Evolutionary conservation across 92 coral and sea anemone species (phyloP).

Genomic region (Phenganax stokvisi): DNA sequence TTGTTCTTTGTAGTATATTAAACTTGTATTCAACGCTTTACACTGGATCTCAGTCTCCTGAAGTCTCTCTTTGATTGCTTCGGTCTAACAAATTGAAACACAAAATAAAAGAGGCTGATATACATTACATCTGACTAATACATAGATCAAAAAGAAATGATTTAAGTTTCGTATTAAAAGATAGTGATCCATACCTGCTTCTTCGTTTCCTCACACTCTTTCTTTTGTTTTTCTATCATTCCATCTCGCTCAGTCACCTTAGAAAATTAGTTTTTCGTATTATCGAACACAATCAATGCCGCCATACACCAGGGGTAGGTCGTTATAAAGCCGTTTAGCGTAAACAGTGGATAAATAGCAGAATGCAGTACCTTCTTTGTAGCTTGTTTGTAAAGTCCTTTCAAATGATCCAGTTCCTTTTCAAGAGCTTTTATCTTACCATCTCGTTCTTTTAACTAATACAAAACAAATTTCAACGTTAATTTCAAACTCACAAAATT

Average conservation of each 20-base stretch:
- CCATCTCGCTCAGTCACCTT: conserved; percentile 67
- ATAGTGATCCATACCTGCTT: conserved; percentile 53
- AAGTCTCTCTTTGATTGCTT: conserved; percentile 69
- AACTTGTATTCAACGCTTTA: conserved; percentile 66
- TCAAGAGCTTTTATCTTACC: conserved; percentile 56
- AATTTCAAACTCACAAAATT: no score
- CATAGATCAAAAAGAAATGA: no score
- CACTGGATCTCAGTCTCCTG: conserved; percentile 67
- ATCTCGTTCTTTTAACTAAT: conserved; percentile 80
- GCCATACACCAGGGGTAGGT: no score
- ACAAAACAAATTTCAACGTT: neutral
- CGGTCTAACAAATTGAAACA: conserved; percentile 43
- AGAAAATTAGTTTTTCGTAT: neutral
- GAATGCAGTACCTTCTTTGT: conserved; percentile 57
- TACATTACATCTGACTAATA: no score
- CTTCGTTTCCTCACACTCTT: conserved; percentile 64
- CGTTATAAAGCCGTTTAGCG: no score
- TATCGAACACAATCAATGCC: neutral
- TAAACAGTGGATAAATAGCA: no score
- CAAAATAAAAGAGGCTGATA: neutral
- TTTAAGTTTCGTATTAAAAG: no score
- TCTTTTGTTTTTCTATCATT: conserved; percentile 60
- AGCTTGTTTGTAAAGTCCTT: conserved; percentile 61
- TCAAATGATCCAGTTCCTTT: conserved; percentile 64
- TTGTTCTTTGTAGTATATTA: conserved; percentile 81